Evolutionary conservation across 2,888 invertebrate genomes (phyloP), one percentile per base, ranked within the genome.

Genomic region (Drosophila emarginata): DNA sequence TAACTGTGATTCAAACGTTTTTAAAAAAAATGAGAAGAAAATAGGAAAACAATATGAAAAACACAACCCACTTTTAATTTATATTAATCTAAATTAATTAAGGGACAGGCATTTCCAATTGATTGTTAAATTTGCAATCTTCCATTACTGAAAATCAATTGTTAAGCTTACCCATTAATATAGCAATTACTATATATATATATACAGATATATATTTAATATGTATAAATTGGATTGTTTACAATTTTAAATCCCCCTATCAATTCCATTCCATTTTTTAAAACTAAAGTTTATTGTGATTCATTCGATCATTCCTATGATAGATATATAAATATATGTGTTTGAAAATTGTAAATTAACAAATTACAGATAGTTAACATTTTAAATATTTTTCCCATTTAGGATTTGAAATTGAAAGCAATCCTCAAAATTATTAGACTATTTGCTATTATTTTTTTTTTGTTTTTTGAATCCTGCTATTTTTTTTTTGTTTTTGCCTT

Each of bases 1-100:
- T 72, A 82, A 86, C 81, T 82, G 81, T 82, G 81, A 82, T 82
- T 78, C 74, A 64, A 86, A 83, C 65, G 74, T 82, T 82, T 86
- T 86, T 67, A 83, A 80, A 68, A 67, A 4, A 51, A 69, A 45
- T 21, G 12, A 21, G 0, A 45, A 21, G 45, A 45, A 12, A 45
- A 45, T 45, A 45, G 45, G 45, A 45, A 45, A 39, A 39, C n/a
- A 39, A 45, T 21, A 45, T 18, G 45, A 18, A 39, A 45, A 45
- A 45, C 18, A 21, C 11, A 12, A 21, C 4, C 45, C 45, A 18
- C 21, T 45, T 45, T 45, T 45, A 45, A 45, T 21, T 21, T 4
- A 45, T 11, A 45, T 45, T 45, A 21, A 45, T 21, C 18, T 18
- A 21, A 14, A 45, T 11, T 45, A 21, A 21, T 21, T 45, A 15